Conservation (phyloP, 2,888 invertebrate genomes). For the Acanthosepion esculentum region DNA sequence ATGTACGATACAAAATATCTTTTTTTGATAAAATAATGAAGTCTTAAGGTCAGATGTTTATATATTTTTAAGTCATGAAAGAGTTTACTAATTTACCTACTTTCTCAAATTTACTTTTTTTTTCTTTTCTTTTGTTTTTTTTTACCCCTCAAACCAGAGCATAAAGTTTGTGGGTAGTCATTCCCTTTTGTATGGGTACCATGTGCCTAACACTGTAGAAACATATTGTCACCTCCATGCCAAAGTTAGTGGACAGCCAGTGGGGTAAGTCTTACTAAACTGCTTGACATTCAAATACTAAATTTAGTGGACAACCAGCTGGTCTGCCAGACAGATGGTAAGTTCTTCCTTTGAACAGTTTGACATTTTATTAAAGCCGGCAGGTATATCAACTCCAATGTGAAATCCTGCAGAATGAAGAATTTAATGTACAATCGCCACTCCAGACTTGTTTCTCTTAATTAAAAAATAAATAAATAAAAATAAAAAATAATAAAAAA, state of each 20-base stretch:
- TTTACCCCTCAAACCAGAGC: not conserved
- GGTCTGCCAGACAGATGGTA: not conserved
- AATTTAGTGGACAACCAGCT: not conserved
- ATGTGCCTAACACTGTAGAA: not conserved
- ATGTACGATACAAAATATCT: not conserved
- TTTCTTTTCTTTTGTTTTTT: not conserved
- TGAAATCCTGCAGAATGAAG: not conserved
- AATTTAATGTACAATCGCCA: conserved; percentile 17
- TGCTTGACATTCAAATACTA: conserved; percentile 8
- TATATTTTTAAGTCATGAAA: not conserved
- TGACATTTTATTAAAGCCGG: not conserved
- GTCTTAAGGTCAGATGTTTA: not conserved
- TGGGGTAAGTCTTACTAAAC: not conserved
- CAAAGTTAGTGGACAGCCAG: conserved; percentile 33
- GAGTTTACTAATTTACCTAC: not conserved
- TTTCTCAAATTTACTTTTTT: not conserved
- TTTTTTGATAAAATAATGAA: not conserved
- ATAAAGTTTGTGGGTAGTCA: not conserved
- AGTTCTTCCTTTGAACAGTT: not conserved
- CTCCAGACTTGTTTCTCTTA: not conserved
- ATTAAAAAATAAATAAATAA: not conserved
- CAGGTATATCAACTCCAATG: not conserved
- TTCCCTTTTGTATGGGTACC: conserved; percentile 20
- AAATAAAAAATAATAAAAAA: not conserved
- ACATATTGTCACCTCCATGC: not conserved